Base-by-base conservation (phyloP, 1,140 invertebrate genomes). In the Zaprionus lachaisei region DNA sequence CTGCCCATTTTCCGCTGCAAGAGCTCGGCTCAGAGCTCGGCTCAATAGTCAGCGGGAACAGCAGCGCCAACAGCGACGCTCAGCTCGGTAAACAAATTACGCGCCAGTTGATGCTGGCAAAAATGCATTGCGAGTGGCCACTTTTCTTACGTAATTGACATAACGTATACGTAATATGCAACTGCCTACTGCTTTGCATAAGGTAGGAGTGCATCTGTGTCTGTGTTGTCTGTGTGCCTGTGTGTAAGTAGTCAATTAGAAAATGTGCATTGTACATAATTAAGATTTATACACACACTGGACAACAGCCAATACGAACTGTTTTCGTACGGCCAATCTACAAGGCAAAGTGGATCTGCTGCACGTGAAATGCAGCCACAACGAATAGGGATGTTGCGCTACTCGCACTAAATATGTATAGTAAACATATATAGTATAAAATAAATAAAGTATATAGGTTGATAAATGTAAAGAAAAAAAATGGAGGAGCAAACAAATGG, bases 71-170 rank as follows among this genome's bases (percentile, higher is more conserved):
- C 15, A 5, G 38, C 1, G 5, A 1, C 12, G 47, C 11, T 17
- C 44, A 22, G 47, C 20, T 51, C 66, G 74, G 84, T 87, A 89
- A 89, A 89, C 83, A 87, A 89, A 89, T 89, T 87, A 81, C 78
- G 81, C 80, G 67, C 68, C 75, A 71, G 66, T 74, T 57, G 20
- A 47, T 24, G 62, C 54, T 20, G 31, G 57, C 49, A 67, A 58
- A 60, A 57, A 57, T 72, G 76, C 77, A 68, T 70, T 67, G 60
- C 41, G 54, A 84, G 71, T 70, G 77, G 81, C 62, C 73, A 87
- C 84, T 87, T 86, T 87, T 87, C 83, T 87, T 87, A 87, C 84
- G 79, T 89, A 87, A 87, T 87, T 89, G 84, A 87, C 83, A 86
- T 80, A 72, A 79, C 78, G 80, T 87, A 89, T 89, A 78, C 77